Evolutionary conservation across 2,888 invertebrate genomes (phyloP).

Genomic region (Agrenia bidenticulata): DNA sequence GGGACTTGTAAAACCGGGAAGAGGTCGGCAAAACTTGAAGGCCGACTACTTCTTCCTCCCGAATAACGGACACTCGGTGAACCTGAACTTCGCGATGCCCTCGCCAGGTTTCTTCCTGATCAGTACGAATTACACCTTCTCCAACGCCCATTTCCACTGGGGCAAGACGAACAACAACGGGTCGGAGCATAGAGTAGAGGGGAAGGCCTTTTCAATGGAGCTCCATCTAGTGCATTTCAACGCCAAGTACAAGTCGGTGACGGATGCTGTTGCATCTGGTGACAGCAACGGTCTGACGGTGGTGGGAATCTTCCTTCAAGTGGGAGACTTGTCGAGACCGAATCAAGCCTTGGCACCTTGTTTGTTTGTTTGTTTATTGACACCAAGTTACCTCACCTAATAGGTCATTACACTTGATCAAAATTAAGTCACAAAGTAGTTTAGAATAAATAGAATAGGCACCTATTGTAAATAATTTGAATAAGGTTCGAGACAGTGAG

Average conservation of each 20-base stretch:
- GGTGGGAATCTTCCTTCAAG: slow-evolving; percentile 65
- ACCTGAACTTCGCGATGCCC: background rate
- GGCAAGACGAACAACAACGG: slow-evolving; percentile 57
- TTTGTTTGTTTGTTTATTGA: no score
- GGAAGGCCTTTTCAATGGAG: slow-evolving; percentile 69
- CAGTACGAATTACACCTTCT: slow-evolving; percentile 62
- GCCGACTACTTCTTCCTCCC: background rate
- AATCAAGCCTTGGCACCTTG: slow-evolving; percentile 24
- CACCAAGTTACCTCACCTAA: no score
- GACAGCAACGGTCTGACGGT: slow-evolving; percentile 66
- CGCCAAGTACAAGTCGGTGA: slow-evolving; percentile 59
- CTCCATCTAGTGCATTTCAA: slow-evolving; percentile 79
- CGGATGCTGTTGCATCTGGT: slow-evolving; percentile 58
- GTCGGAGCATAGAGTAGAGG: slow-evolving; percentile 76
- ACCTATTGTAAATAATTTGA: no score
- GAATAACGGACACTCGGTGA: slow-evolving; percentile 12
- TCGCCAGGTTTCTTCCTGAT: slow-evolving; percentile 32
- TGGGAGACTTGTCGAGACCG: slow-evolving; percentile 65
- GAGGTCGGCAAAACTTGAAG: slow-evolving; percentile 43
- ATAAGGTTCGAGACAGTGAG: no score
- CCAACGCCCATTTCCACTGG: slow-evolving; percentile 83
- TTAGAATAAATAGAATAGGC: no score
- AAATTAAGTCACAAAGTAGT: background rate
- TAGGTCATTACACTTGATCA: no score
- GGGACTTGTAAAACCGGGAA: slow-evolving; percentile 65